A percentile compares a stretch with the other conserved stretches of the same genome.
These are phyloP conservation scores for Pipistrellus pipistrellus DNA, from an alignment of 2,797 vertebrate genomes.

Conservation along the genomic window DNA sequence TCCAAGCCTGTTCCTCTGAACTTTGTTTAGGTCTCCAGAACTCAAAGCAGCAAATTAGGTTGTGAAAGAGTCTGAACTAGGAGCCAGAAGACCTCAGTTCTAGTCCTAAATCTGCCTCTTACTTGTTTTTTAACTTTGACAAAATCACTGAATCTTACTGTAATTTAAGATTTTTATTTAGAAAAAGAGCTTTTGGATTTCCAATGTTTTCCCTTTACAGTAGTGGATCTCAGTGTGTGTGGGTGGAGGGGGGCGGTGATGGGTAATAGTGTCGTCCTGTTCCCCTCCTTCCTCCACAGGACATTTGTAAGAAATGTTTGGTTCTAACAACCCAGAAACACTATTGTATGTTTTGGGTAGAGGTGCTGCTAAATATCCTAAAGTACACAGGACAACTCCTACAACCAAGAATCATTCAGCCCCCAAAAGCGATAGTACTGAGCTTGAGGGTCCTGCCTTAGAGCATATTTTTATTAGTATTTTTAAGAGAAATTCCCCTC, in stretches of 20 bases:
- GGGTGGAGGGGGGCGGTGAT: fast-evolving
- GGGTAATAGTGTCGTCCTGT: background rate
- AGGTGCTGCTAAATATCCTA: background rate
- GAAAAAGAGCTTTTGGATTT: background rate
- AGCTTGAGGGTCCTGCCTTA: background rate
- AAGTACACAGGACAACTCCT: background rate
- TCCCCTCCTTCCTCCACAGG: too few species aligned
- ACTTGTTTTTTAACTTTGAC: background rate
- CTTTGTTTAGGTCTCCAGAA: background rate
- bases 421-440: background rate
- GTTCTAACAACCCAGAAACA: background rate
- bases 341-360: background rate
- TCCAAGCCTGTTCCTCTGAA: background rate
- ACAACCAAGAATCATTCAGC: background rate
- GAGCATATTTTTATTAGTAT: background rate
- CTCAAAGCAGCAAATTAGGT: background rate
- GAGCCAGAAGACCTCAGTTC: background rate
- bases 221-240: background rate
- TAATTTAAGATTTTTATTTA: background rate
- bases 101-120: background rate
- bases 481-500: background rate
- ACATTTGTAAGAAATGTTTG: background rate
- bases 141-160: background rate
- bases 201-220: background rate
- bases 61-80: background rate